Base-by-base conservation (phyloP, 2,888 invertebrate genomes). In the Drosophila colorata region DNA sequence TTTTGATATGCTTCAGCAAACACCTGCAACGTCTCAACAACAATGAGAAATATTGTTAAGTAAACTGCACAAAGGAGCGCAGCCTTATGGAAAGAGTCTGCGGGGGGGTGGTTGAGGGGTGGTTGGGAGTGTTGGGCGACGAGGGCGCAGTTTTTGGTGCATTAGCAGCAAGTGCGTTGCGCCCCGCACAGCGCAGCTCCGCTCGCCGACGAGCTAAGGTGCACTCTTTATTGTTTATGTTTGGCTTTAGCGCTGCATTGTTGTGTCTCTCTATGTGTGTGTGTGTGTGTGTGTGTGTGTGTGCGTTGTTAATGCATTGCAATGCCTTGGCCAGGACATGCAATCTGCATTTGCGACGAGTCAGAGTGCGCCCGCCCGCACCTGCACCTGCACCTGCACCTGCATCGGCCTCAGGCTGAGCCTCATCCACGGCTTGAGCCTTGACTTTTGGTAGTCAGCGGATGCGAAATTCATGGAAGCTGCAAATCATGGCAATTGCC, bases 21-120 rank as follows among this genome's bases (percentile, higher is more conserved):
- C 87, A 83, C 83, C 83, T 87, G 83, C 87, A 87, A 87, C 82
- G 85, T 83, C 87, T 87, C 87, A 87, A 85, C 83, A 85, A 87
- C 87, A 85, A 85, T 76, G 80, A 68, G 67, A 85, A 85, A 84
- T 87, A 87, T 84, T 70, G 69, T 82, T 72, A 78, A 87, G 81
- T 84, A 80, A 87, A 69, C 69, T 61, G 40, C 55, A 75, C 73
- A 73, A 75, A 73, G 60, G 65, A 53, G 47, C 37, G n/a, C 41
- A 47, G 44, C n/a, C 35, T 47, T 31, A 43, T 41, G 53, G 11
- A 8, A 13, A 8, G n/a, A 13, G 41, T 2, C 13, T n/a, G 13
- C 1, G 8, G 8, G 18, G 8, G 9, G 1, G 49, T 11, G 9
- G 6, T 6, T 35, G 51, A 18, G 49, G 35, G 41, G 33, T 44